Percentiles rank a stretch among this genome's conserved stretches.
Conservation (phyloP, 2,113 vertebrate species). For the Rattus rattus region DNA sequence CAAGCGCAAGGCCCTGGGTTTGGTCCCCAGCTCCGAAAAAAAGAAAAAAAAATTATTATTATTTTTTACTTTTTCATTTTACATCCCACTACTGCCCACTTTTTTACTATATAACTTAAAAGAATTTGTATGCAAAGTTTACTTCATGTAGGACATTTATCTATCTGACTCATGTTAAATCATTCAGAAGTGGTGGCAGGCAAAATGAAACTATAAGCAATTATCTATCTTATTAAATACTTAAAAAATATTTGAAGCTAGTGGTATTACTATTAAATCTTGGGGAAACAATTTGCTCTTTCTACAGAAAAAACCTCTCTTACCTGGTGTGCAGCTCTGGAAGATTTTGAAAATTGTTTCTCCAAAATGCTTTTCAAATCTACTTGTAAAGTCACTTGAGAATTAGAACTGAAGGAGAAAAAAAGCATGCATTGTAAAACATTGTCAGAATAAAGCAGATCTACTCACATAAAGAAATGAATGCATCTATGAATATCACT, state of each 20-base stretch:
- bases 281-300: neutral
- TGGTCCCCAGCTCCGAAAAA: too few species aligned
- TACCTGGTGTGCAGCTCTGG: conserved; percentile 83
- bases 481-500: neutral
- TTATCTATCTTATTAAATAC: conserved; percentile 11
- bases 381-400: conserved; percentile 61
- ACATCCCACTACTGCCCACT: too few species aligned
- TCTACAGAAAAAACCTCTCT: neutral
- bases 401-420: conserved; percentile 62
- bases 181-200: neutral
- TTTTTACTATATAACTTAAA: neutral
- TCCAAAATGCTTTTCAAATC: conserved; percentile 75
- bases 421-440: conserved; percentile 38
- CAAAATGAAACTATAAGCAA: neutral
- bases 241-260: neutral
- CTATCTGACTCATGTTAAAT: neutral
- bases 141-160: neutral
- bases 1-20: too few species aligned
- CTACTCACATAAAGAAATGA: neutral
- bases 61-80: too few species aligned
- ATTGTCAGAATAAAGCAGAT: conserved; percentile 29
- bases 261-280: neutral
- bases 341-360: conserved; percentile 75
- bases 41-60: too few species aligned
- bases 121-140: neutral